Percentiles rank a stretch among this genome's conserved stretches.
Conservation (phyloP, 2,113 vertebrate genomes). For the Prionailurus viverrinus region DNA sequence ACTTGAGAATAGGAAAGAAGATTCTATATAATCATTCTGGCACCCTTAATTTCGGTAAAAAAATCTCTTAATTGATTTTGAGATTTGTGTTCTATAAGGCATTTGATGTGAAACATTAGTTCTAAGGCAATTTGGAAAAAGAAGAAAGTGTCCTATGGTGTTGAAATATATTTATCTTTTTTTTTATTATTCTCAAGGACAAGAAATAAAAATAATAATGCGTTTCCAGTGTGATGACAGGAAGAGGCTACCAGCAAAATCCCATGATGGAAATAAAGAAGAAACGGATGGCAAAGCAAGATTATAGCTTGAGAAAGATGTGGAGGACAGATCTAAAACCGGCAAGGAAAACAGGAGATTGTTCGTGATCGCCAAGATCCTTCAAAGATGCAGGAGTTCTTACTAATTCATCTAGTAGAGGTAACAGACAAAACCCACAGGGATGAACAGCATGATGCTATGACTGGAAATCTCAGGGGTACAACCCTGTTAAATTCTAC, state of each 20-base stretch:
- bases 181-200: not conserved
- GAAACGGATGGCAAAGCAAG: not conserved
- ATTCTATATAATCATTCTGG: not conserved
- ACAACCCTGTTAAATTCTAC: not conserved
- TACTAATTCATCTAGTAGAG: not conserved
- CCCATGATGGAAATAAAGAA: not conserved
- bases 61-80: not conserved
- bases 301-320: not conserved
- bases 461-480: not conserved
- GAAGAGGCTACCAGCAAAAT: not conserved
- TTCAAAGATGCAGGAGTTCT: not conserved
- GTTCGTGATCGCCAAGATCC: not conserved
- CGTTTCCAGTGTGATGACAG: not conserved
- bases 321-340: not conserved
- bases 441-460: rapidly evolving
- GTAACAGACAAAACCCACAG: not conserved
- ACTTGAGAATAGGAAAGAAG: not conserved
- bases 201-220: slow-evolving; percentile 41
- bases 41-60: not conserved
- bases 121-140: not conserved
- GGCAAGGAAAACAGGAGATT: not conserved
- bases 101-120: not conserved
- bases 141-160: not conserved
- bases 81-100: not conserved
- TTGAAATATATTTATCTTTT: not conserved